These are phyloP conservation scores for Bhutanitis thaidina DNA, from an alignment of 2,888 invertebrate genomes.

Conservation along the genomic window DNA sequence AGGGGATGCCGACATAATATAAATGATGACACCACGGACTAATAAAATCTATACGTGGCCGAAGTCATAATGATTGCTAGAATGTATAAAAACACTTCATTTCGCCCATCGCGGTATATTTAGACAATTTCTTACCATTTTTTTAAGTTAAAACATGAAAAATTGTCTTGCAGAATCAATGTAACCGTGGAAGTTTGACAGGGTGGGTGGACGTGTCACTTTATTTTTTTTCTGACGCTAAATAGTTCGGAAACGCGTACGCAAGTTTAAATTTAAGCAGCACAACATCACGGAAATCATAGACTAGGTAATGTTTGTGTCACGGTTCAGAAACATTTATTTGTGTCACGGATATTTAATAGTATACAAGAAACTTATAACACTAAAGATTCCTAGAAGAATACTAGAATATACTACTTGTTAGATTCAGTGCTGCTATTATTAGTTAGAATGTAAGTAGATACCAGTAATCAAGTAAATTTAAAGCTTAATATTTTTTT, in stretches of 20 bases:
- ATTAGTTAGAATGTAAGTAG: no score
- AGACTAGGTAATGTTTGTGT: no score
- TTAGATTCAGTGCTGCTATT: no score
- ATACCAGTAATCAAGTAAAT: no score
- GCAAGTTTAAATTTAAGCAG: neutral
- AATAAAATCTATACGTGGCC: constrained; percentile 42
- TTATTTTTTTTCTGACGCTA: constrained; percentile 43
- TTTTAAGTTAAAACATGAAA: constrained; percentile 68
- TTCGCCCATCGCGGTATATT: constrained; percentile 26
- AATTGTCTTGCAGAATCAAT: constrained; percentile 48
- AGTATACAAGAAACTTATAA: no score
- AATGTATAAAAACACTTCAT: constrained; percentile 17
- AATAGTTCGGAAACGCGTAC: constrained; percentile 26
- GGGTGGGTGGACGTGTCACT: constrained; percentile 72
- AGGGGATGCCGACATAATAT: constrained; percentile 48
- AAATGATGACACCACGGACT: constrained; percentile 50
- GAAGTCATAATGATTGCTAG: constrained; percentile 5
- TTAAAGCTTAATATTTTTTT: no score
- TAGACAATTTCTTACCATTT: constrained; percentile 59
- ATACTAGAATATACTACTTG: no score
- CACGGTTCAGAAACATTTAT: no score
- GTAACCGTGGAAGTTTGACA: constrained; percentile 62
- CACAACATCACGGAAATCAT: neutral
- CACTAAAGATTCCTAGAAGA: no score
- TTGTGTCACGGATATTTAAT: no score